phyloP scores from a whole-genome alignment of 2,888 invertebrate genomes.

The Megamerina dolium region DNA sequence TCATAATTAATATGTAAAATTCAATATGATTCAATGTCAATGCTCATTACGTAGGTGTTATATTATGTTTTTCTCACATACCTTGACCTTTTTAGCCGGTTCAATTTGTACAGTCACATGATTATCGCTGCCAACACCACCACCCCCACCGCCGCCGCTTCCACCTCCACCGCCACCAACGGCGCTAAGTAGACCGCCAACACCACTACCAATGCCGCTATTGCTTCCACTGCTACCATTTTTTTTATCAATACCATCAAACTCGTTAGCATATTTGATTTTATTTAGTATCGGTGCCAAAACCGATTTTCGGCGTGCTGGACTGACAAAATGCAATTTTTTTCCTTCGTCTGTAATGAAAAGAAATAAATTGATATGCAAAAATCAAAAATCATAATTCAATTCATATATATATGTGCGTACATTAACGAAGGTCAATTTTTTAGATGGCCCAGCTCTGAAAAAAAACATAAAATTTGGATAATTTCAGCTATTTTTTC shows the following conservation, averaged over 20 bases:
- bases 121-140: conserved; percentile 29
- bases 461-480: no score
- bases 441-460: no score
- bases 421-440: no score
- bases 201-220: conserved; percentile 5
- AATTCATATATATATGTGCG: not conserved
- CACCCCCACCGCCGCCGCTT: conserved; percentile 9
- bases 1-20: not conserved
- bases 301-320: conserved; percentile 45
- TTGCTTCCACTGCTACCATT: conserved; percentile 7
- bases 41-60: not conserved
- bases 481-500: no score
- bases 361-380: not conserved
- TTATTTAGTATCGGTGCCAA: conserved; percentile 45
- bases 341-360: conserved; percentile 44
- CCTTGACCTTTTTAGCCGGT: conserved; percentile 48
- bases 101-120: conserved; percentile 46
- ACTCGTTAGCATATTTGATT: conserved; percentile 43
- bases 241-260: conserved; percentile 17
- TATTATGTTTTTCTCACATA: conserved; percentile 26
- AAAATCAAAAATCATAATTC: not conserved
- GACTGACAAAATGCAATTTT: conserved; percentile 46
- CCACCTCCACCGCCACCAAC: conserved; percentile 8
- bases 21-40: conserved; percentile 5
- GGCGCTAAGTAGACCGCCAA: conserved; percentile 5